Evolutionary conservation across 2,113 vertebrate species (phyloP), one percentile per base, ranked within the genome.

Genomic region (Philantomba maxwellii): DNA sequence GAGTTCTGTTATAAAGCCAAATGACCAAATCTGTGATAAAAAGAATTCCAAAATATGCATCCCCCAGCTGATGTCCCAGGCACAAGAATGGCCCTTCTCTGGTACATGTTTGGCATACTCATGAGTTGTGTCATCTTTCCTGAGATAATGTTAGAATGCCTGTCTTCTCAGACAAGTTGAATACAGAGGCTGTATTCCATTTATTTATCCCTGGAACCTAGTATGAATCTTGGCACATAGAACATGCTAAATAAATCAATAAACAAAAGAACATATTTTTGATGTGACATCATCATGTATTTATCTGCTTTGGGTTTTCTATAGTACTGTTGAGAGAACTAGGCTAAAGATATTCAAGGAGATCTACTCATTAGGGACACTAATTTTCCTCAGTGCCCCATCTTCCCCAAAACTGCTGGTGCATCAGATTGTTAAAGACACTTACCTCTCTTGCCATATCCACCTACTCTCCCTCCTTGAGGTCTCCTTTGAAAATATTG

Each of bases 11-110:
- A 95, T 95, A 94, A 89, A 82, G 19, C 39, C 43, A 82, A 80
- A 6, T 33, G 95, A 96, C 96, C 30, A 94, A 93, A 95, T 95
- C 7, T 49, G 11, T 90, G 96, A 97, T 83, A 84, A 97, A 97
- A 97, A 92, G n/a, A 96, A 96, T 89, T 92, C 30, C 17, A 88
- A 96, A 98, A 97, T 98, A 97, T 97, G 96, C 77, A 93, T 95
- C 91, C 92, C 66, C 93, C 95, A 94, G 98, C 96, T 95, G 93
- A 97, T 97, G 97, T 97, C 97, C 96, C 88, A 94, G 85, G 60
- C 87, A 66, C 12, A 73, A 82, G 85, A 95, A 94, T 66, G 95
- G 94, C 96, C 95, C 96, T 98, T 96, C 97, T 98, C 93, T 87
- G 93, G 91, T 75, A 93, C 87, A 89, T 97, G 84, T 88, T 94